Conservation (phyloP, 1,140 invertebrate genomes). For the Whitmania pigra region DNA sequence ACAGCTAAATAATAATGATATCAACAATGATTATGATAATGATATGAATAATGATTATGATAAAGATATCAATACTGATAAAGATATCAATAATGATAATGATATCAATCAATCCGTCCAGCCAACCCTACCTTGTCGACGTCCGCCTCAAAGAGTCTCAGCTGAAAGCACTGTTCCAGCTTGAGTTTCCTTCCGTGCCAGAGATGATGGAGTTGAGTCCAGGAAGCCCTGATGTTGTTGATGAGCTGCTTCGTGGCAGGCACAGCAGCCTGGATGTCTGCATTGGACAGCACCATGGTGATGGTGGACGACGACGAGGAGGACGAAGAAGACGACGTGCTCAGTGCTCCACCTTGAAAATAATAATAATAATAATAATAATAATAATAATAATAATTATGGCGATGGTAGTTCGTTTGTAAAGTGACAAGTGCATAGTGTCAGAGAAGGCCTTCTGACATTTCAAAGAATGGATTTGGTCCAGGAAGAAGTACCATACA, state of each 20-base stretch:
- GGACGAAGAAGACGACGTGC: background rate
- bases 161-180: conserved; percentile 80
- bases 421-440: too few relatives aligned
- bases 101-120: background rate
- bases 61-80: too few relatives aligned
- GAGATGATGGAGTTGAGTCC: conserved; percentile 71
- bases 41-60: too few relatives aligned
- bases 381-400: too few relatives aligned
- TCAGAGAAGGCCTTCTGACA: too few relatives aligned
- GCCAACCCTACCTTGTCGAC: conserved; percentile 67
- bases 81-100: too few relatives aligned
- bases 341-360: background rate
- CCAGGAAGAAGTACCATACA: too few relatives aligned
- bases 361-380: too few relatives aligned
- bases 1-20: too few relatives aligned
- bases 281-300: conserved; percentile 16
- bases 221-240: conserved; percentile 63
- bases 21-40: too few relatives aligned
- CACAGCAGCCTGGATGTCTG: conserved; percentile 50
- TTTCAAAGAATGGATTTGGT: too few relatives aligned
- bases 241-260: conserved; percentile 47
- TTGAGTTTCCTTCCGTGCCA: conserved; percentile 55
- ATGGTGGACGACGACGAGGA: background rate
- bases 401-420: too few relatives aligned
- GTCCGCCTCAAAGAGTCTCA: conserved; percentile 82